Percentiles rank a stretch among this genome's conserved stretches.
Evolutionary conservation across 2,797 vertebrate species (phyloP).

Genomic region (Pangasius larnaudii): DNA sequence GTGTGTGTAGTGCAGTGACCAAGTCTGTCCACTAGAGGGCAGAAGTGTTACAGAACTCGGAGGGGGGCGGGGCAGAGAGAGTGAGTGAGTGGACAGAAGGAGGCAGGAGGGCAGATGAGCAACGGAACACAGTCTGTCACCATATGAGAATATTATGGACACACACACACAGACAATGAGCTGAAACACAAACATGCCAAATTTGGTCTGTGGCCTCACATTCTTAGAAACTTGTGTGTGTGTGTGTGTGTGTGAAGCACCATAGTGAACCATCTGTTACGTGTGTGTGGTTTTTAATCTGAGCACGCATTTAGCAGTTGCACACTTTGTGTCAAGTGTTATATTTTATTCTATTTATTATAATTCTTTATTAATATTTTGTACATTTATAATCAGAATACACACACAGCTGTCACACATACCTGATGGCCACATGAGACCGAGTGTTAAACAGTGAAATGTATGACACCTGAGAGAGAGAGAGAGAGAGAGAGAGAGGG

Average conservation of each 20-base stretch:
- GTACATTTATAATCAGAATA: neutral
- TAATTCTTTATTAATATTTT: neutral
- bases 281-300: neutral
- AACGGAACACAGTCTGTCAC: neutral
- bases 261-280: slow-evolving; percentile 21
- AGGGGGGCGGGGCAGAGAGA: neutral
- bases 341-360: neutral
- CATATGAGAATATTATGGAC: neutral
- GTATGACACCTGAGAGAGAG: neutral
- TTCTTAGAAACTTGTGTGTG: neutral
- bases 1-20: neutral
- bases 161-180: slow-evolving; percentile 4
- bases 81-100: neutral
- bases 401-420: neutral
- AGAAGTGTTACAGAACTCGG: slow-evolving; percentile 32
- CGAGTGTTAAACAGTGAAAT: slow-evolving; percentile 4
- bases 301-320: neutral
- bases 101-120: neutral
- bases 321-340: too few species aligned
- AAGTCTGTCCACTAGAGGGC: slow-evolving; percentile 59
- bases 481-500: neutral
- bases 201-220: slow-evolving; percentile 12
- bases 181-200: slow-evolving; percentile 25
- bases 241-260: slow-evolving; percentile 13
- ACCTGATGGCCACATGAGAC: neutral